Evolutionary conservation across 2,888 invertebrate genomes (phyloP).

Genomic region (Allygus modestus): DNA sequence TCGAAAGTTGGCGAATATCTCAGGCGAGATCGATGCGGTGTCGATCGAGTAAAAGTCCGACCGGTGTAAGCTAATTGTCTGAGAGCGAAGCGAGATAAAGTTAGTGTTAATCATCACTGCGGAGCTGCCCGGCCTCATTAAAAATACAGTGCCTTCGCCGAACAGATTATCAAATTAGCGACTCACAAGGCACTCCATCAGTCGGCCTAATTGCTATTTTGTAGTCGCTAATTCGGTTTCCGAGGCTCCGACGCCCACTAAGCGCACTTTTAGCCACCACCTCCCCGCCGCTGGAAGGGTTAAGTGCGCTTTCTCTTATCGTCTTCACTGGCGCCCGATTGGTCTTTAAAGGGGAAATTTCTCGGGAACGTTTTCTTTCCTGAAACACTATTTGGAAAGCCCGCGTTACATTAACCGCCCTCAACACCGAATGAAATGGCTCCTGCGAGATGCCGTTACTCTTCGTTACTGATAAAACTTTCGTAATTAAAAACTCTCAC

Average conservation of each 20-base stretch:
- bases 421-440: constrained; percentile 2
- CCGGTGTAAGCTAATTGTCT: constrained; percentile 9
- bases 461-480: constrained; percentile 51
- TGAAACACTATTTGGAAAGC: not conserved
- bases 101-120: constrained; percentile 39
- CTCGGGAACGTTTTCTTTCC: not conserved
- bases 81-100: constrained; percentile 42
- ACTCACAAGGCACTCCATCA: constrained; percentile 52
- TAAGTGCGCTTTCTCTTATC: constrained; percentile 7
- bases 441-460: constrained; percentile 26
- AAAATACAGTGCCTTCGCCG: constrained; percentile 53
- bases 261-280: constrained; percentile 32
- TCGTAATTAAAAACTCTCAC: constrained; percentile 48
- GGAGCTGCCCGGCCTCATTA: constrained; percentile 48
- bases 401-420: not conserved
- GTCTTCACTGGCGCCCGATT: constrained; percentile 12
- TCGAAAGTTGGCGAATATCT: not conserved
- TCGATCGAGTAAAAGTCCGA: constrained; percentile 24
- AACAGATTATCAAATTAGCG: constrained; percentile 56
- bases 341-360: not conserved
- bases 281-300: not conserved
- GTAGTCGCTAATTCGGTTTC: constrained; percentile 50
- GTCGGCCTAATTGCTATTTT: constrained; percentile 54
- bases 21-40: not conserved
- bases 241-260: constrained; percentile 33